Conservation (phyloP, 2,888 invertebrate genomes). For the Eristalis pertinax region DNA sequence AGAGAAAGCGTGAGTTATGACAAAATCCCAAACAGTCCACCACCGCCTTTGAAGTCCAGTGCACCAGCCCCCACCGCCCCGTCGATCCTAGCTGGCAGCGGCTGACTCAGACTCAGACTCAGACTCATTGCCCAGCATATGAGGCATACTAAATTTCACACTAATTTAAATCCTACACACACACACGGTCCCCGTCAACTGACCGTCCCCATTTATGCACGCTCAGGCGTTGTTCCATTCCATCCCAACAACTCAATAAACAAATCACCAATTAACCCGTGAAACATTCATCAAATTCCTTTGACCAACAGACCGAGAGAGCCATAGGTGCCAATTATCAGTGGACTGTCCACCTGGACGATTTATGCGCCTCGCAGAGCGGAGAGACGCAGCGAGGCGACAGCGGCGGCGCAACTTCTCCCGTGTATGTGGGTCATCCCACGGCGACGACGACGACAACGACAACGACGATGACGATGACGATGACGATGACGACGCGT, state of each 20-base stretch:
- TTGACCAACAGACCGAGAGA: not conserved
- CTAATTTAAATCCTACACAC: conserved; percentile 11
- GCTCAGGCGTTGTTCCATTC: not conserved
- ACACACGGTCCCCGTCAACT: not conserved
- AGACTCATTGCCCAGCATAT: not conserved
- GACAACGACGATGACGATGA: too few relatives aligned
- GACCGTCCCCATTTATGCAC: conserved; percentile 27
- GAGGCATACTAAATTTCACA: not conserved
- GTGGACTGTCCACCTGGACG: conserved; percentile 54
- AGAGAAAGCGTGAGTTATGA: not conserved
- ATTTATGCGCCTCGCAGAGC: conserved; percentile 39
- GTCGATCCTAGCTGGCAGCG: not conserved
- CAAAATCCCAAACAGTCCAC: not conserved
- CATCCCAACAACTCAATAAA: conserved; percentile 62
- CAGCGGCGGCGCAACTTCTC: not conserved
- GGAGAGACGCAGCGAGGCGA: too few relatives aligned
- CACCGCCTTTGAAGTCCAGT: not conserved
- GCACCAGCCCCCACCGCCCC: too few relatives aligned
- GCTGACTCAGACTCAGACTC: too few relatives aligned
- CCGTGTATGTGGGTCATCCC: conserved; percentile 56
- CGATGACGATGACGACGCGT: not conserved
- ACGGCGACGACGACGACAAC: conserved; percentile 2
- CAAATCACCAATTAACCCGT: conserved; percentile 70
- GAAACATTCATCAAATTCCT: conserved; percentile 66
- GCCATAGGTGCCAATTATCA: conserved; percentile 67